These are phyloP conservation scores for Colinus virginianus DNA, from an alignment of 2,113 vertebrate species.

Conservation along the genomic window DNA sequence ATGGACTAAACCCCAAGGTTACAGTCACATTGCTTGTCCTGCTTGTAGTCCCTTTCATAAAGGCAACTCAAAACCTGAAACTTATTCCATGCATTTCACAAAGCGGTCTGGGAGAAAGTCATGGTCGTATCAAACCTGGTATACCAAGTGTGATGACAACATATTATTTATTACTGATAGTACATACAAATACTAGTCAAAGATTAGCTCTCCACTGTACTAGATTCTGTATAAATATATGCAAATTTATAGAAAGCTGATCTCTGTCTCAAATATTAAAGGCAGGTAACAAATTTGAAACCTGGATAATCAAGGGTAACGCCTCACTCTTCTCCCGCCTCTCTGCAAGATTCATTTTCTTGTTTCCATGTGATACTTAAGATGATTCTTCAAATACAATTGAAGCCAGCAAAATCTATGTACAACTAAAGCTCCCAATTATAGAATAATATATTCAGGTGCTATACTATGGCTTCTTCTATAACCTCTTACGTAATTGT, in stretches of 20 bases:
- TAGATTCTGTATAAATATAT: not conserved
- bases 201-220: not conserved
- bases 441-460: not conserved
- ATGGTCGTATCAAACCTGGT: constrained; percentile 13
- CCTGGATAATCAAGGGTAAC: not conserved
- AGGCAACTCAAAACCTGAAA: not conserved
- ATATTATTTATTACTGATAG: not conserved
- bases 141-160: not conserved
- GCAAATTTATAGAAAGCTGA: not conserved
- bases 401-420: not conserved
- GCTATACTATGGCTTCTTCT: not conserved
- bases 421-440: not conserved
- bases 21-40: not conserved
- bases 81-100: not conserved
- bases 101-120: not conserved
- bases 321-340: not conserved
- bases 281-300: not conserved
- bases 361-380: not conserved
- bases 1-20: constrained; percentile 15
- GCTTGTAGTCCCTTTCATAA: not conserved
- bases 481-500: not conserved
- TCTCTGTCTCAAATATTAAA: not conserved
- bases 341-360: not conserved
- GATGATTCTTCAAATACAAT: not conserved
- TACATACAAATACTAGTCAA: not conserved